Conservation (phyloP, 2,888 invertebrate genomes). For the Hydriomena furcata region DNA sequence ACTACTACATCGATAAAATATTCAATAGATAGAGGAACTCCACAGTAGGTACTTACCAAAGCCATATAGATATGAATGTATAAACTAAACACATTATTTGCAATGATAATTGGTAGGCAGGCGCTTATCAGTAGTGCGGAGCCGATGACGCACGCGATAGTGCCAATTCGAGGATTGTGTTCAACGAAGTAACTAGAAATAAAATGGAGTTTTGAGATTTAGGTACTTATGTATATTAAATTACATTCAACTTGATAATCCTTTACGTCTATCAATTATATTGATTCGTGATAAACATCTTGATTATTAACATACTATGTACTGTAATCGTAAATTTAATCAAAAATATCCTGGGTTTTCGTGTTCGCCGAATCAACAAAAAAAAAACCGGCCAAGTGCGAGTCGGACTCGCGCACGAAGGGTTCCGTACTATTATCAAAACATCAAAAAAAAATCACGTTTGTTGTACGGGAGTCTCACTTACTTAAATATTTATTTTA, state of each 20-base stretch:
- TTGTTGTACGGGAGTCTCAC: too few relatives aligned
- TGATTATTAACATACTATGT: too few relatives aligned
- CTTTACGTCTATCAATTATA: neutral
- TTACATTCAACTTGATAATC: neutral
- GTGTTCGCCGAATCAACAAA: too few relatives aligned
- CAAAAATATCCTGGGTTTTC: too few relatives aligned
- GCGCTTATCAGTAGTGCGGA: slow-evolving; percentile 77
- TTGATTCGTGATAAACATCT: too few relatives aligned
- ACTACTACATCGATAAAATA: slow-evolving; percentile 44
- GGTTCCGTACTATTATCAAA: too few relatives aligned
- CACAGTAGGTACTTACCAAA: slow-evolving; percentile 50
- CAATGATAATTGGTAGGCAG: slow-evolving; percentile 79
- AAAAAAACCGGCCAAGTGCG: too few relatives aligned
- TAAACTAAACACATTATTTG: slow-evolving; percentile 75
- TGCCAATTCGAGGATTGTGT: slow-evolving; percentile 47
- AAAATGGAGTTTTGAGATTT: slow-evolving; percentile 9
- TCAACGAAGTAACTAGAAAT: slow-evolving; percentile 11
- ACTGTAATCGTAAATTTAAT: too few relatives aligned
- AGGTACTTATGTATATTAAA: neutral
- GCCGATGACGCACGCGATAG: slow-evolving; percentile 77
- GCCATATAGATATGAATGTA: slow-evolving; percentile 60
- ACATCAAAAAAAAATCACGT: too few relatives aligned
- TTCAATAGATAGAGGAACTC: slow-evolving; percentile 61
- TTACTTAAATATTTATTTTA: too few relatives aligned
- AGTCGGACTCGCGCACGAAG: too few relatives aligned